Evolutionary conservation across 2,113 vertebrate species (phyloP).

Genomic region (Pelecanus crispus): DNA sequence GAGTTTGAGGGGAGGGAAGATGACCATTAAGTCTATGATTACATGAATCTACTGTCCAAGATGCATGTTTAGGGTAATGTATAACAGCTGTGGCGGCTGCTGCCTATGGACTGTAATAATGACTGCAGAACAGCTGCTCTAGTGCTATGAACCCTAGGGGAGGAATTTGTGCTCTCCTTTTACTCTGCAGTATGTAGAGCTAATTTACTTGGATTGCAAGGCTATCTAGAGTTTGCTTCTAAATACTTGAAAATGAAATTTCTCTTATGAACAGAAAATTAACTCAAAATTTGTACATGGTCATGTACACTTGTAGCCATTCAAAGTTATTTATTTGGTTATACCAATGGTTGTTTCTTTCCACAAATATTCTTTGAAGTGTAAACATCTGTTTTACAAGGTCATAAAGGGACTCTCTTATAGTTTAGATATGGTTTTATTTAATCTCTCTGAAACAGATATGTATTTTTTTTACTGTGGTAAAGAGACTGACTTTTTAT

Average conservation of each 20-base stretch:
- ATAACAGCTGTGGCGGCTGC: not conserved
- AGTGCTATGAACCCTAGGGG: not conserved
- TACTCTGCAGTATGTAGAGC: not conserved
- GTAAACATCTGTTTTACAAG: constrained; percentile 3
- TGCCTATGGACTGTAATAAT: not conserved
- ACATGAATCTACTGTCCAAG: not conserved
- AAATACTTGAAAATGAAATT: not conserved
- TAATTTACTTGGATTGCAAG: not conserved
- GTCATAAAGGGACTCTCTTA: not conserved
- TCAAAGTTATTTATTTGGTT: not conserved
- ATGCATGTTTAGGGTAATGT: not conserved
- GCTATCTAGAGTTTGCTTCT: not conserved
- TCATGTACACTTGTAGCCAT: not conserved
- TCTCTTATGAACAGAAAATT: not conserved
- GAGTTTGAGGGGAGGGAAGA: not conserved
- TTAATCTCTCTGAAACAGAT: not conserved
- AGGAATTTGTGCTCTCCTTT: not conserved
- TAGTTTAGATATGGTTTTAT: not conserved
- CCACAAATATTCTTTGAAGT: not conserved
- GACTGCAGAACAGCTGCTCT: not conserved
- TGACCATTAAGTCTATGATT: not conserved
- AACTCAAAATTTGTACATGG: not conserved
- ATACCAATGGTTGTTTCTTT: not conserved
- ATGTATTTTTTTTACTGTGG: not conserved
- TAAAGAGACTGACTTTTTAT: not conserved